Percentiles rank a stretch among this genome's conserved stretches.
Evolutionary conservation across 2,113 vertebrate genomes (phyloP).

Genomic region (Pungitius pungitius): DNA sequence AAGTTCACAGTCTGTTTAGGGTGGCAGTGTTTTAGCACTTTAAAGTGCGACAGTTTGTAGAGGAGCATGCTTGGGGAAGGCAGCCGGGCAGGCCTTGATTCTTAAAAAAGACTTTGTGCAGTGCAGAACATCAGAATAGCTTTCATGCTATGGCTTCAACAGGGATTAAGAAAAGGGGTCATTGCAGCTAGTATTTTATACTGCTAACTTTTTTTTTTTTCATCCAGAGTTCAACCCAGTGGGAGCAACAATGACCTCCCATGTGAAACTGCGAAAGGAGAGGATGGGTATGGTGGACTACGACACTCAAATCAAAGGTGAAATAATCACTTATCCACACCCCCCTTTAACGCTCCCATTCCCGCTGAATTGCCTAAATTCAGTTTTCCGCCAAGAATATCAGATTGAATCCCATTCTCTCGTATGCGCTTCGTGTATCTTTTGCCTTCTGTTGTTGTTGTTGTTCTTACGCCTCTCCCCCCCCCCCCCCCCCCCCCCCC

Average conservation of each 20-base stretch:
- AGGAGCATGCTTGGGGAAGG: slow-evolving; percentile 1
- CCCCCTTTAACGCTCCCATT: background rate
- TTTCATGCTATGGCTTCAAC: background rate
- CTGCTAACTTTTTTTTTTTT: background rate
- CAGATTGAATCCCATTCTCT: slow-evolving; percentile 9
- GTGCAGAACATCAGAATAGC: background rate
- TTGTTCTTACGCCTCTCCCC: too few species aligned
- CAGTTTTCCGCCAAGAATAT: background rate
- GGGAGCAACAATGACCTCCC: slow-evolving; percentile 73
- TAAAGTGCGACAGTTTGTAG: background rate
- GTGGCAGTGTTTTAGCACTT: background rate
- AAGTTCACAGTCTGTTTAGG: slow-evolving; percentile 16
- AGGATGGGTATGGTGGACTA: slow-evolving; percentile 70
- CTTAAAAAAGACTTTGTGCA: slow-evolving; percentile 10
- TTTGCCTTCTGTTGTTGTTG: background rate
- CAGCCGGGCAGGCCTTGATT: background rate
- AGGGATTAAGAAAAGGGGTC: background rate
- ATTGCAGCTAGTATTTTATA: background rate
- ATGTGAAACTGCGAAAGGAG: slow-evolving; percentile 76
- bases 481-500: too few species aligned
- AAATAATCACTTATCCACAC: background rate
- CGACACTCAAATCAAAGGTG: slow-evolving; percentile 82
- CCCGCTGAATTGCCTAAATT: background rate
- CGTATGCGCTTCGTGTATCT: background rate
- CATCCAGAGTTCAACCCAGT: slow-evolving; percentile 68